Evolutionary conservation across 1,140 invertebrate species (phyloP).

Genomic region (Thaumatotibia leucotreta): DNA sequence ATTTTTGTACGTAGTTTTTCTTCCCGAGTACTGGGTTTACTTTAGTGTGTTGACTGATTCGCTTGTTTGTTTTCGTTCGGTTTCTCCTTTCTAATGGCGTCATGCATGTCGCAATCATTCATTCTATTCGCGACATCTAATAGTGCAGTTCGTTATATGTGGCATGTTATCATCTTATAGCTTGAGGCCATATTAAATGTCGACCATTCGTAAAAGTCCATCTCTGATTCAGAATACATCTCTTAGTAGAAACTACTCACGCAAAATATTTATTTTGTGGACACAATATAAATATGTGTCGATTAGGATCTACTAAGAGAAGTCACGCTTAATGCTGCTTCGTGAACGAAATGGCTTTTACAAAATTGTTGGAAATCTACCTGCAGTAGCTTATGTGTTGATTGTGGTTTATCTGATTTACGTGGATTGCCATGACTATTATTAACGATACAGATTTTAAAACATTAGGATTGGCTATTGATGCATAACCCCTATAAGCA

Average conservation of each 20-base stretch:
- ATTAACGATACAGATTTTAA: too few species aligned
- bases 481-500: too few species aligned
- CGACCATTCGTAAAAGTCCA: neutral
- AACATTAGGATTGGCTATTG: too few species aligned
- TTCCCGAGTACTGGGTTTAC: neutral
- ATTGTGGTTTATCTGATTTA: neutral
- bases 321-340: constrained; percentile 7
- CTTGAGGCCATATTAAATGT: neutral
- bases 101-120: constrained; percentile 33
- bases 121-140: neutral
- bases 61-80: neutral
- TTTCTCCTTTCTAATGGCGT: neutral
- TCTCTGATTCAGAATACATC: neutral
- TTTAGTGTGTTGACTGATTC: neutral
- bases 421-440: too few species aligned
- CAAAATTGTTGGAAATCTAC: constrained; percentile 3
- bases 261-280: neutral
- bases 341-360: neutral
- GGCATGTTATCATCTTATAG: neutral
- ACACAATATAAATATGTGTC: neutral
- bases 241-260: neutral
- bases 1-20: neutral
- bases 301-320: neutral
- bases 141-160: neutral
- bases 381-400: neutral